phyloP scores from a whole-genome alignment of 1,140 invertebrate species.

The Drosophila bipectinata region DNA sequence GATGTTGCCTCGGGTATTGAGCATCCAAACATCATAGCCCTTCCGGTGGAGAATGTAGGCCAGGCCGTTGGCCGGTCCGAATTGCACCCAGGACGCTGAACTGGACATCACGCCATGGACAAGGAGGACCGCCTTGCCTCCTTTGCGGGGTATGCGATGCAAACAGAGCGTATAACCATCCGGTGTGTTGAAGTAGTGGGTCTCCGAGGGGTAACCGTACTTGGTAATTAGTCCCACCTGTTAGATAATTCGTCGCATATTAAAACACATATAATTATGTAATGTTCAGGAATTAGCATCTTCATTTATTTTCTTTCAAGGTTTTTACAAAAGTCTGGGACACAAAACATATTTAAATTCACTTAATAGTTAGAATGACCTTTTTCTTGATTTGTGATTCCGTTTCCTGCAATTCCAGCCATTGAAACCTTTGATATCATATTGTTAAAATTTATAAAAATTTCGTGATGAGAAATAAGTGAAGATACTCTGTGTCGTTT shows the following conservation, averaged over 20 bases:
- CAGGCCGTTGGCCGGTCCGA: slow-evolving; percentile 84
- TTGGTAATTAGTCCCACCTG: slow-evolving; percentile 79
- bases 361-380: background rate
- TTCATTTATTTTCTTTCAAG: background rate
- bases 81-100: slow-evolving; percentile 85
- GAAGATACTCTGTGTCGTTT: background rate
- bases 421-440: background rate
- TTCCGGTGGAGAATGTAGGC: slow-evolving; percentile 87
- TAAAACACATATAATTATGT: background rate
- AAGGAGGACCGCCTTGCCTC: slow-evolving; percentile 84
- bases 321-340: background rate
- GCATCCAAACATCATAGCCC: slow-evolving; percentile 90
- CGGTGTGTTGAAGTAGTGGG: slow-evolving; percentile 82
- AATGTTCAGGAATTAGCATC: background rate
- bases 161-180: slow-evolving; percentile 85
- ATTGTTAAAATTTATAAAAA: background rate
- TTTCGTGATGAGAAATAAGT: background rate
- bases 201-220: slow-evolving; percentile 86
- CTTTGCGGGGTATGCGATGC: slow-evolving; percentile 76
- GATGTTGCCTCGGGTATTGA: slow-evolving; percentile 88
- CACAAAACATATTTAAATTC: background rate
- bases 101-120: slow-evolving; percentile 87
- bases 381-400: background rate
- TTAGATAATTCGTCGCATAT: background rate
- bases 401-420: background rate